These are phyloP conservation scores for Nothobranchius kuhntae DNA, from an alignment of 2,113 vertebrate species.

Conservation along the genomic window DNA sequence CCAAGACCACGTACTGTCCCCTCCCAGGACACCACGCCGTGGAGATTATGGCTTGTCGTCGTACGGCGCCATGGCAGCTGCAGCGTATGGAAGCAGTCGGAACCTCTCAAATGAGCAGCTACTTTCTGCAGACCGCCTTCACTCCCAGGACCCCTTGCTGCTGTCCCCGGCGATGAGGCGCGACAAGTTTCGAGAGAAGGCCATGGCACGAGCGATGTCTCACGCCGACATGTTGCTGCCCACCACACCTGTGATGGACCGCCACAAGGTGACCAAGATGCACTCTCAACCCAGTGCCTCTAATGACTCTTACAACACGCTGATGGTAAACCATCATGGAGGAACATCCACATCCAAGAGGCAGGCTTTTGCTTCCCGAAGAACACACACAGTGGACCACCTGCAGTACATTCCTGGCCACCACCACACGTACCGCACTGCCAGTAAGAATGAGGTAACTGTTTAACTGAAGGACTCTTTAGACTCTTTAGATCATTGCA, in stretches of 20 bases:
- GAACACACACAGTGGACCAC: slow-evolving; percentile 97
- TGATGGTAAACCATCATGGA: slow-evolving; percentile 83
- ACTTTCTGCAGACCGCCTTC: slow-evolving; percentile 91
- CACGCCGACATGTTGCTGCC: slow-evolving; percentile 95
- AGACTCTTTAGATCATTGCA: slow-evolving; percentile 5
- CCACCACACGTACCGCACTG: slow-evolving; percentile 89
- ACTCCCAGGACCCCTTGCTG: slow-evolving; percentile 95
- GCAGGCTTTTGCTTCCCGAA: slow-evolving; percentile 93
- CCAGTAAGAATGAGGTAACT: slow-evolving; percentile 98
- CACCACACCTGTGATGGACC: slow-evolving; percentile 89
- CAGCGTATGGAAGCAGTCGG: slow-evolving; percentile 79
- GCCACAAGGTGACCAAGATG: slow-evolving; percentile 95
- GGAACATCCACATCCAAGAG: slow-evolving; percentile 84
- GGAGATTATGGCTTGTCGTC: slow-evolving; percentile 84
- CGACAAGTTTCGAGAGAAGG: slow-evolving; percentile 90
- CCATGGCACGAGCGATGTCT: slow-evolving; percentile 91
- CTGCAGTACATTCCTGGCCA: slow-evolving; percentile 93
- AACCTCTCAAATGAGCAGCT: slow-evolving; percentile 94
- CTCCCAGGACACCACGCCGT: slow-evolving; percentile 79
- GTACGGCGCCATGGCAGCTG: slow-evolving; percentile 66
- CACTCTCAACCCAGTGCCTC: slow-evolving; percentile 94
- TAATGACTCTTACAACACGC: slow-evolving; percentile 91
- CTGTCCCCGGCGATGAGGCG: slow-evolving; percentile 90
- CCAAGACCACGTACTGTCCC: slow-evolving; percentile 95
- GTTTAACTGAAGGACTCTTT: slow-evolving; percentile 79